Percentiles rank a stretch among this genome's conserved stretches.
These are phyloP conservation scores for Gymnosoma rotundatum DNA, from an alignment of 2,888 invertebrate genomes.

Conservation along the genomic window DNA sequence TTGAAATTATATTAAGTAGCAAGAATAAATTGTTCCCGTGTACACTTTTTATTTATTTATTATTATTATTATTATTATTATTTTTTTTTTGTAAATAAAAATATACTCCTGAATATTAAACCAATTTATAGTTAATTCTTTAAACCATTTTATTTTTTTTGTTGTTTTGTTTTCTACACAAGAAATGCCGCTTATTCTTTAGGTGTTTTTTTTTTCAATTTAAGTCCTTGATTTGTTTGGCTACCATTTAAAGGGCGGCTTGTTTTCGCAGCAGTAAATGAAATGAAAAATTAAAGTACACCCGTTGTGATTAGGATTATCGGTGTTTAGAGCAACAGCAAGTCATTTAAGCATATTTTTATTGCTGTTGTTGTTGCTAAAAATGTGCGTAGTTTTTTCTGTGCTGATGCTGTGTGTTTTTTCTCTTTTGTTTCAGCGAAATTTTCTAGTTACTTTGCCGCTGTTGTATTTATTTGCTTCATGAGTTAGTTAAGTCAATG, in stretches of 20 bases:
- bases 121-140: conserved; percentile 52
- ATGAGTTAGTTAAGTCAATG: conserved; percentile 59
- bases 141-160: neutral
- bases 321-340: conserved; percentile 67
- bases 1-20: no score
- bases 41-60: neutral
- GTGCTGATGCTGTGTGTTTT: neutral
- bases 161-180: conserved; percentile 25
- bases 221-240: conserved; percentile 5
- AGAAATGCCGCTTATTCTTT: conserved; percentile 39
- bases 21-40: no score
- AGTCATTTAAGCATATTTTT: conserved; percentile 1
- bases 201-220: neutral
- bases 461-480: conserved; percentile 27
- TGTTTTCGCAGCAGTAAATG: neutral
- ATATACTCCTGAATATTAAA: conserved; percentile 32
- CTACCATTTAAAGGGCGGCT: conserved; percentile 19
- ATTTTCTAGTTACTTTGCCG: conserved; percentile 29
- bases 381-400: conserved; percentile 32
- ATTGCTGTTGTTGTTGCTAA: conserved; percentile 1
- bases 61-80: no score
- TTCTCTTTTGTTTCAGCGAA: neutral
- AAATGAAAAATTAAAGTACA: conserved; percentile 41
- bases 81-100: neutral
- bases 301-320: conserved; percentile 71